Evolutionary conservation across 2,797 vertebrate species (phyloP), one percentile per base, ranked within the genome.

Genomic region (Peromyscus nudipes): DNA sequence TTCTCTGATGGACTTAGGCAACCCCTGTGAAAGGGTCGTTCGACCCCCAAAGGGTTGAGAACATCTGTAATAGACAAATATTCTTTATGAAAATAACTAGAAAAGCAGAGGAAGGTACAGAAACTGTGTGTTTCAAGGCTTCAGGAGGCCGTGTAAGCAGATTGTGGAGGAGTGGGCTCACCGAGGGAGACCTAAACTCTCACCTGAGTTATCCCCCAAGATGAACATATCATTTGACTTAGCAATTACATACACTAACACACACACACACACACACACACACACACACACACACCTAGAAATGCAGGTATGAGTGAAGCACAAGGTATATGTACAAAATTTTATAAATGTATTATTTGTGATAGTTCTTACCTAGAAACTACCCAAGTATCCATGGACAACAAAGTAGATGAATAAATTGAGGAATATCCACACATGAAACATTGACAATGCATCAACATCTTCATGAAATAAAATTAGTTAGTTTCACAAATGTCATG

Each of bases 321-420:
- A 69, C 62, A 92, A 86, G 40, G 64, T 12, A 11, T 14, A 25
- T 19, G 40, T 5, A 25, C 73, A n/a, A 55, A 27, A 69, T 83
- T 91, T 95, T n/a, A 83, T 79, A 87, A 57, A 49, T 79, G 40
- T 71, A 76, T 64, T 75, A 11, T 79, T 82, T 94, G 23, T 37
- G 64, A 31, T 23, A 85, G 29, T 6, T 43, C 37, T 65, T 13
- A 91, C 16, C 14, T 60, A 29, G 90, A 86, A 95, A 76, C 34
- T 71, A 73, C 7, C 57, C 21, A 92, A 25, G 55, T 4, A 10
- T 80, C n/a, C 11, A 34, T 19, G 52, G 77, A 43, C 62, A 75
- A 69, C 10, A 62, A 29, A 91, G 14, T 37, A 75, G 69, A 67
- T 77, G 31, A 69, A 76, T 49, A 40, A 83, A 87, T 4, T 92